phyloP scores from a whole-genome alignment of 2,888 invertebrate genomes.

The Heliconius charithonia region DNA sequence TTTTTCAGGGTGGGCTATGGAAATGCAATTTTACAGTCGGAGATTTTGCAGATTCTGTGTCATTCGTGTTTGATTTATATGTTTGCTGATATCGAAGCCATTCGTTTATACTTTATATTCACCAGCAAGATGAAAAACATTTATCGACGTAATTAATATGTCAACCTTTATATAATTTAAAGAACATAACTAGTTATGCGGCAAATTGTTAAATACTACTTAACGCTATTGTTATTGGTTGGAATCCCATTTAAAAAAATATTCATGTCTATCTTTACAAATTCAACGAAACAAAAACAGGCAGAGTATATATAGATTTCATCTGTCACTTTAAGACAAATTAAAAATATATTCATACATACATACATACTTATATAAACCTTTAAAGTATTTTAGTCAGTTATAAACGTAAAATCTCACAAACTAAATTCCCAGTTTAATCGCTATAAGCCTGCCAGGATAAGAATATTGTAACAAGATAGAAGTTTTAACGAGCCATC shows the following conservation, averaged over 20 bases:
- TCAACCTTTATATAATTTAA: not conserved
- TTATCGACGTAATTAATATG: not conserved
- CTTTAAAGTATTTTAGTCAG: not conserved
- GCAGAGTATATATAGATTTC: too few relatives aligned
- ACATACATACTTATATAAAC: too few relatives aligned
- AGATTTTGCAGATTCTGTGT: not conserved
- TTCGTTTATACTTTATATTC: not conserved
- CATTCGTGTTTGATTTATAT: conserved; percentile 12
- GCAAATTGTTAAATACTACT: not conserved
- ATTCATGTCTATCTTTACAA: too few relatives aligned
- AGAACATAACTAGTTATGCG: not conserved
- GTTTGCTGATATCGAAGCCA: not conserved
- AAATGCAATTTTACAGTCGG: conserved; percentile 3
- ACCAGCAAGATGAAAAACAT: not conserved
- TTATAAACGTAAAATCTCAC: conserved; percentile 25
- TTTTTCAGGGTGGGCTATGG: not conserved
- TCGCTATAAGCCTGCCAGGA: conserved; percentile 17
- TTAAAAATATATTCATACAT: too few relatives aligned
- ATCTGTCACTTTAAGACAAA: too few relatives aligned
- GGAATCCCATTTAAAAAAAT: too few relatives aligned
- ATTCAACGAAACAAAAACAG: too few relatives aligned
- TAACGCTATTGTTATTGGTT: too few relatives aligned
- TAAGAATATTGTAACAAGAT: conserved; percentile 36
- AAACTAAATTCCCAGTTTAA: conserved; percentile 16
- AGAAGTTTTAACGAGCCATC: conserved; percentile 33